Conservation (phyloP, 2,888 invertebrate species). For the Hipparchia sbordonii region DNA sequence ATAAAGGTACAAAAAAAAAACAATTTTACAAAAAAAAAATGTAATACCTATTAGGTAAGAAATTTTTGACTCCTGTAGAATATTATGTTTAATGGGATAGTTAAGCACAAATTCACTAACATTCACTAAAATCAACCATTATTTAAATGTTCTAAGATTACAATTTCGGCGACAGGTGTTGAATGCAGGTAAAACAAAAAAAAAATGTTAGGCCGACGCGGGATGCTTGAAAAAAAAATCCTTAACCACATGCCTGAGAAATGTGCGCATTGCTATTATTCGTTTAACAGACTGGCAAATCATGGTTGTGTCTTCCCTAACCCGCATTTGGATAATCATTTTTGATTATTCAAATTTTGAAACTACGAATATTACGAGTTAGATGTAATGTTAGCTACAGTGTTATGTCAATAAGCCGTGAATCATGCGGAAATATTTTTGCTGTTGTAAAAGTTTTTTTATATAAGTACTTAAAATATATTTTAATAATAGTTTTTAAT, state of each 20-base stretch:
- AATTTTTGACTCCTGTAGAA: no score
- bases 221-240: conserved; percentile 49
- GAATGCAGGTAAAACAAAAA: conserved; percentile 69
- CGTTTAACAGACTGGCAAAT: conserved; percentile 10
- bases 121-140: no score
- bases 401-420: no score
- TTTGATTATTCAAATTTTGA: conserved; percentile 1
- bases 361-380: background rate
- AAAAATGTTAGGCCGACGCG: conserved; percentile 48
- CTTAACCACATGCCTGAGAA: conserved; percentile 34
- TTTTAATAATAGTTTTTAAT: no score
- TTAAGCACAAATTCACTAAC: no score
- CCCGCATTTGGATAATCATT: conserved; percentile 19
- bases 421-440: no score
- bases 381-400: background rate
- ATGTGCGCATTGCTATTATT: conserved; percentile 27
- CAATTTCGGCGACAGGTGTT: conserved; percentile 68
- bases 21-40: no score
- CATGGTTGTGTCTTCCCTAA: conserved; percentile 1
- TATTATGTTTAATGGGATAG: no score
- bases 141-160: conserved; percentile 15
- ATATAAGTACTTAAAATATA: no score
- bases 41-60: no score
- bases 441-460: no score
- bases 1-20: no score